Base-by-base conservation (phyloP, 1,140 invertebrate genomes). In the Drosophila triauraria region DNA sequence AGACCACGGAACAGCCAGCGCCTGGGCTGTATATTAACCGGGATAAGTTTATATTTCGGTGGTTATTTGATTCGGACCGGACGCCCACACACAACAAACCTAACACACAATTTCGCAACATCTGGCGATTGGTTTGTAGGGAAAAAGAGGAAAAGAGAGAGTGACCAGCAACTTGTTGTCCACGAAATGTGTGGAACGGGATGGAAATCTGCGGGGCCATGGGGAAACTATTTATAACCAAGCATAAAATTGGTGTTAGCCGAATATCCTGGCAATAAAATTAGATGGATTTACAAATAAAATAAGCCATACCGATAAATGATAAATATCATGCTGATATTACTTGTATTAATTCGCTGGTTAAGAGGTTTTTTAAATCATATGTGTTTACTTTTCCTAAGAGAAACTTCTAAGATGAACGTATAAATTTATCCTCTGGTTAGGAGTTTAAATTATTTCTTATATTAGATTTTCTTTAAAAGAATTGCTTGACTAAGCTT, bases 11-110 rank as follows among this genome's bases (percentile, higher is more conserved):
- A 54, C 20, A 54, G 20, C 32, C 20, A 54, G 32, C 32, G 32
- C 20, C 53, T 40, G 40, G 56, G 50, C 57, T 38, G 38, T 57
- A 68, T 68, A 71, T 71, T 71, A 57, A 71, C 47, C 54, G 44
- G 50, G 63, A 71, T 65, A 50, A 62, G 80, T 69, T 78, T 62
- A 65, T 77, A 62, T 79, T 83, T 71, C 70, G 82, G 70, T 83
- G 64, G 80, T 71, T 83, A 83, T 79, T 83, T 83, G 80, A 76
- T 78, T 82, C 81, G 59, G 63, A 54, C 58, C 81, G 59, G 63
- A 54, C 58, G 27, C 50, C 30, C 35, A 27, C 25, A 47, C 30
- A 32, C 38, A 53, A 48, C 61, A 50, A 4, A 50, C 15, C 30
- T 53, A 38, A 54, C 50, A 27, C 32, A 57, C 25, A 47, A 50